Evolutionary conservation across 2,888 invertebrate genomes (phyloP).

Genomic region (Noctuana brunneofusca): DNA sequence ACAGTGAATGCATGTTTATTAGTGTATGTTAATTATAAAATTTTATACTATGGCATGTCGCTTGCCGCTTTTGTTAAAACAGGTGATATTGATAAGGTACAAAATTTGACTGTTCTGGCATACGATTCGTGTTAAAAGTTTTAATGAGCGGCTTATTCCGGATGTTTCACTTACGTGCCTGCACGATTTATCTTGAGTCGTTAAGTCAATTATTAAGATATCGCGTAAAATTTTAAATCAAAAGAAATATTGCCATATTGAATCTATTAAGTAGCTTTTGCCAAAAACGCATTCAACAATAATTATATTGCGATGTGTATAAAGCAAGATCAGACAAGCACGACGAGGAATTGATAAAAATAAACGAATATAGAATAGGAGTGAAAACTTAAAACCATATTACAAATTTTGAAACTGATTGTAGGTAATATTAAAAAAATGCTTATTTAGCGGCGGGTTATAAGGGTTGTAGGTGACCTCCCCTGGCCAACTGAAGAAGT

Average conservation of each 20-base stretch:
- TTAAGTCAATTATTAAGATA: constrained; percentile 31
- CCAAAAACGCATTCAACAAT: neutral
- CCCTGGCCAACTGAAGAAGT: neutral
- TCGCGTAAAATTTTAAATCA: neutral
- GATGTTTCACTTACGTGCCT: constrained; percentile 45
- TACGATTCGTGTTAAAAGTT: constrained; percentile 46
- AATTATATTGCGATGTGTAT: neutral
- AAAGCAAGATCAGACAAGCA: too few species aligned
- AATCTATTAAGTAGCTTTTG: neutral
- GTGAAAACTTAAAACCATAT: too few species aligned
- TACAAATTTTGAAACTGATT: too few species aligned
- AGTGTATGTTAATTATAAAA: too few species aligned
- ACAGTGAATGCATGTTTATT: too few species aligned
- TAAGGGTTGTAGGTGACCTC: neutral
- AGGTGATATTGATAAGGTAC: neutral
- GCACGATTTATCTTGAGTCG: constrained; percentile 26
- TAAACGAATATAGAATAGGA: too few species aligned
- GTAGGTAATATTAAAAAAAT: too few species aligned
- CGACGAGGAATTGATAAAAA: too few species aligned
- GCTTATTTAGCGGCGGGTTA: too few species aligned
- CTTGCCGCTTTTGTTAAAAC: neutral
- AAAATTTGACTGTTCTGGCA: constrained; percentile 24
- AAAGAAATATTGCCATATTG: neutral
- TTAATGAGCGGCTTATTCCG: constrained; percentile 48
- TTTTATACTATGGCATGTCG: neutral